Evolutionary conservation across 2,797 vertebrate genomes (phyloP).

Genomic region (Mus spretus): DNA sequence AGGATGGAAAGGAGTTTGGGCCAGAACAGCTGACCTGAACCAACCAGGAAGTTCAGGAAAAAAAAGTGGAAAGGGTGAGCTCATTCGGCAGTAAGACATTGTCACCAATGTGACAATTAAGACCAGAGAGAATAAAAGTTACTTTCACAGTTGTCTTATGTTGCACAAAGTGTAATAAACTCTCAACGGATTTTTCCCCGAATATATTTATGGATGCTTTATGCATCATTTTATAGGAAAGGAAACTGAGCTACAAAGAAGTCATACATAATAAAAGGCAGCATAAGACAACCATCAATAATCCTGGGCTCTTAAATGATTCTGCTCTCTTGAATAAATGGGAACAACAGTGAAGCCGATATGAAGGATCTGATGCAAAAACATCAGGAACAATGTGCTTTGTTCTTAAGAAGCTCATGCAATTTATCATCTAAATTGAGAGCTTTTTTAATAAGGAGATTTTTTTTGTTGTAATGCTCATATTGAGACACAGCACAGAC

Average conservation of each 20-base stretch:
- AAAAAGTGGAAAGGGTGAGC: not conserved
- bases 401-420: not conserved
- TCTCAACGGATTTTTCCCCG: not conserved
- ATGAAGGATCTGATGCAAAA: not conserved
- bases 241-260: not conserved
- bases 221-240: not conserved
- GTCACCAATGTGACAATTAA: not conserved
- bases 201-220: not conserved
- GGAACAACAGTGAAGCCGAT: not conserved
- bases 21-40: not conserved
- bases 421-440: not conserved
- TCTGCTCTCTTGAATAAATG: not conserved
- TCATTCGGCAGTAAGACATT: not conserved
- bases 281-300: not conserved
- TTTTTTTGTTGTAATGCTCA: not conserved
- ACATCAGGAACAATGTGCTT: not conserved
- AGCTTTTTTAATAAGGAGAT: not conserved
- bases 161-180: not conserved
- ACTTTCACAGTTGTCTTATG: not conserved
- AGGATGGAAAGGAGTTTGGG: not conserved
- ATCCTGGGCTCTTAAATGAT: not conserved
- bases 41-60: not conserved
- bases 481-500: not conserved
- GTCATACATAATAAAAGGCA: not conserved
- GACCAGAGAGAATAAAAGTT: not conserved